Percentiles rank a stretch among this genome's conserved stretches.
phyloP scores from a whole-genome alignment of 2,797 vertebrate species.

The Enteromius viviparus region DNA sequence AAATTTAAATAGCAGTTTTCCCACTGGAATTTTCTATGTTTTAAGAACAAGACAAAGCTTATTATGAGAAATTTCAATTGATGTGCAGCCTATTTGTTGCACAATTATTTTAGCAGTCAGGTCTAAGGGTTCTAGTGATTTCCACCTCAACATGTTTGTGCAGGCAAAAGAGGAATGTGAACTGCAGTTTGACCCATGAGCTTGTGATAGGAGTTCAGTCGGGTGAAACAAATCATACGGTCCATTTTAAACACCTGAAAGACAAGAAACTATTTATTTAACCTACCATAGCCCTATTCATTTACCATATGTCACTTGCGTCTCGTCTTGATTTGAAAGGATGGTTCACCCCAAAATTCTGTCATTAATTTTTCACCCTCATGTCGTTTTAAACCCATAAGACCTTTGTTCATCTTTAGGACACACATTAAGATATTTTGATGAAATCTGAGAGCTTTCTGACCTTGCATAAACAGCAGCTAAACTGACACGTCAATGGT shows the following conservation, averaged over 20 bases:
- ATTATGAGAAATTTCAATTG: neutral
- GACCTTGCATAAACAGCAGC: neutral
- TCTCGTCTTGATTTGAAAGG: neutral
- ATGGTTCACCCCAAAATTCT: neutral
- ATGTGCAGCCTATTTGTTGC: neutral
- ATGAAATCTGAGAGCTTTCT: neutral
- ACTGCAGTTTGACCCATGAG: slow-evolving; percentile 6
- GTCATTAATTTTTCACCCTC: neutral
- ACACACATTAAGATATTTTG: neutral
- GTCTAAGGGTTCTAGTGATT: neutral
- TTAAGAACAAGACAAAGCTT: neutral
- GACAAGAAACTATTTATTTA: neutral
- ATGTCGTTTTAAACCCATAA: neutral
- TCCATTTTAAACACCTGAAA: slow-evolving; percentile 66
- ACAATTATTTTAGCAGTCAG: neutral
- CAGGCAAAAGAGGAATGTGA: neutral
- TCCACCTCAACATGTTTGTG: neutral
- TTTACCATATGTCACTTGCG: neutral
- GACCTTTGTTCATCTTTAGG: neutral
- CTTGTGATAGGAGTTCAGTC: neutral
- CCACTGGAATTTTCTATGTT: neutral
- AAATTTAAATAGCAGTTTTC: neutral
- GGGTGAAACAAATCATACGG: slow-evolving; percentile 50
- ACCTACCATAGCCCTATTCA: neutral
- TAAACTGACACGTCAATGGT: neutral